These are phyloP conservation scores for Ephialtes manifestator DNA, from an alignment of 2,888 invertebrate genomes.

Conservation along the genomic window DNA sequence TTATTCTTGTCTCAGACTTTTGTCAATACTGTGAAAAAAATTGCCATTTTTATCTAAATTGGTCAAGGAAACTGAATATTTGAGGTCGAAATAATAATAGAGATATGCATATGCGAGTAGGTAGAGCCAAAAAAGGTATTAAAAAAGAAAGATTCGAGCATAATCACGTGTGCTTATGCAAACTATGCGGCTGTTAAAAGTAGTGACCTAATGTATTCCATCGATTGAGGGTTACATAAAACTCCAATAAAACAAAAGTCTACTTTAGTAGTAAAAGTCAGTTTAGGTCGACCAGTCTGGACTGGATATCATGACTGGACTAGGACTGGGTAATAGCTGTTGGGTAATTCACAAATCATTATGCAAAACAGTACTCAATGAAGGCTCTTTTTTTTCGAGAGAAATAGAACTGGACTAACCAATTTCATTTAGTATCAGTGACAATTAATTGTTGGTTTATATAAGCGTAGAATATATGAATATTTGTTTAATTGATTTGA, in stretches of 20 bases:
- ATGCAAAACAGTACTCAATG: not conserved
- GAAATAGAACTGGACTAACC: not conserved
- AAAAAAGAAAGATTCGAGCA: not conserved
- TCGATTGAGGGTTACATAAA: conserved; percentile 10
- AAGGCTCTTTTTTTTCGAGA: not conserved
- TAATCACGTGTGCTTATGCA: conserved; percentile 15
- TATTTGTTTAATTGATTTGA: no score
- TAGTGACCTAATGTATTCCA: conserved; percentile 27
- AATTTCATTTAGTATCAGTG: not conserved
- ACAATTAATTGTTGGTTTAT: not conserved
- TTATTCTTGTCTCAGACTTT: no score
- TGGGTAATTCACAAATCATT: conserved; percentile 14
- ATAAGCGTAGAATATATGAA: no score
- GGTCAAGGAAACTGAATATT: not conserved
- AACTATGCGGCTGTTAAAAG: not conserved
- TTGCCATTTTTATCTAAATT: no score
- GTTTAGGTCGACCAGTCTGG: not conserved
- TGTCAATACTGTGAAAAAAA: no score
- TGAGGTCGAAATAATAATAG: not conserved
- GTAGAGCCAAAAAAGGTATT: not conserved
- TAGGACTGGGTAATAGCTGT: not conserved
- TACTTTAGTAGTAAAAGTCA: conserved; percentile 16
- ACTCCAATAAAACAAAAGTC: conserved; percentile 26
- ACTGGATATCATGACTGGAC: not conserved
- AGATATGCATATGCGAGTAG: not conserved